These are phyloP conservation scores for Lynx canadensis DNA, from an alignment of 2,113 vertebrate species.

Conservation along the genomic window DNA sequence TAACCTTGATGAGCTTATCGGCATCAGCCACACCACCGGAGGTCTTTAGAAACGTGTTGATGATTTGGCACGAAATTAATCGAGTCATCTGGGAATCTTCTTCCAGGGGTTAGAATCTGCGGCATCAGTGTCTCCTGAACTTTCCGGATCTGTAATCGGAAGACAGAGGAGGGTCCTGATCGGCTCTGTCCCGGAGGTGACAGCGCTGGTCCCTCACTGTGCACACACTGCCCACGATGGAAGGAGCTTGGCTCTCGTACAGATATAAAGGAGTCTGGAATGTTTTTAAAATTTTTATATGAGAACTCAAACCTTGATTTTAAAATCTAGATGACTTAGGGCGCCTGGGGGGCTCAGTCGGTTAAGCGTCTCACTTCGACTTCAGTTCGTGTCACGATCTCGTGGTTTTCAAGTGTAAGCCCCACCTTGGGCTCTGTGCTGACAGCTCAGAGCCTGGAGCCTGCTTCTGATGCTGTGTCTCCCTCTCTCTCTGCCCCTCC, in stretches of 20 bases:
- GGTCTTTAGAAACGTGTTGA: conserved; percentile 84
- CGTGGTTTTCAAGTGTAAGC: no score
- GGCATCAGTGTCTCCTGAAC: conserved; percentile 86
- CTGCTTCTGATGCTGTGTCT: no score
- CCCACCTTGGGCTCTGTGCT: no score
- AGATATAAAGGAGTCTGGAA: accelerated
- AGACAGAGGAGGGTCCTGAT: background rate
- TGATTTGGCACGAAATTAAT: conserved; percentile 90
- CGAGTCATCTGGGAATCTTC: conserved; percentile 92
- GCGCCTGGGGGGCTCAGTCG: no score
- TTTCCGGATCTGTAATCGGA: conserved; percentile 84
- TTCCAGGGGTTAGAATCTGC: conserved; percentile 89
- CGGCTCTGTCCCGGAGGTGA: accelerated
- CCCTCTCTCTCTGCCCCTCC: no score
- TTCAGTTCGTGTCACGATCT: no score
- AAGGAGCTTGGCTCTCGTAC: background rate
- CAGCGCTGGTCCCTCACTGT: accelerated
- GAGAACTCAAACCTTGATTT: background rate
- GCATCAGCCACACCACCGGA: conserved; percentile 81
- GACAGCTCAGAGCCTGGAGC: no score
- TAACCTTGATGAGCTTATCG: conserved; percentile 91
- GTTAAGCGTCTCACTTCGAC: no score
- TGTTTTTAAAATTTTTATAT: background rate
- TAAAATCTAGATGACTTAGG: background rate
- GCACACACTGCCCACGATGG: accelerated